Evolutionary conservation across 2,797 vertebrate species (phyloP), one percentile per base, ranked within the genome.

Genomic region (Nyctibius grandis): DNA sequence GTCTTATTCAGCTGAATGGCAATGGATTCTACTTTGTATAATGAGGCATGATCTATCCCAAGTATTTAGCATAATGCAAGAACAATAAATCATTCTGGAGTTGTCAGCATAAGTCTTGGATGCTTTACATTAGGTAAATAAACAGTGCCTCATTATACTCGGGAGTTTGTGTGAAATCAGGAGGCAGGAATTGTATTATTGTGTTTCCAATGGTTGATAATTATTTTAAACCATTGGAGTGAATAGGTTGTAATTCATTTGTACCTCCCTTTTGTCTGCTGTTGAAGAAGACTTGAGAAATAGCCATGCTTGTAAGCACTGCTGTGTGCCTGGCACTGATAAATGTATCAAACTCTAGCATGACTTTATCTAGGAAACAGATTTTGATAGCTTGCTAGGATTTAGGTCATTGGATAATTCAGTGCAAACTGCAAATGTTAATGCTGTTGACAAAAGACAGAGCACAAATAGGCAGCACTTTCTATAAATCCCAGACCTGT

Each of bases 321-420:
- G 82, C 88, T 17, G 69, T 69, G n/a, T 97, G 96, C 70, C 80
- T 40, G 81, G 93, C 68, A 34, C 97, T 95, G 97, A 97, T 97
- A 97, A 98, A 97, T 94, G 91, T 82, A 95, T 97, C 96, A 84
- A 82, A 65, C 60, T 47, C 69, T 40, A n/a, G 67, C 93, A 33
- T 2, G 68, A 80, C 97, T 97, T 97, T 97, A 97, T 97, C 98
- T 97, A 75, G 15, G 89, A 94, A 91, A 65, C 95, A 97, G 97
- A 97, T 98, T 98, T 96, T 93, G 97, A 96, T 97, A 96, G 95
- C 96, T 95, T 19, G 57, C 87, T 67, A 72, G 95, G 97, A 98
- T 98, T 97, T 97, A 95, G 97, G 98, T 98, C 98, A 96, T 94
- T 93, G 96, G 97, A 97, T 97, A 97, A 97, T 97, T 97, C 96